phyloP scores from a whole-genome alignment of 37 sponge, comb jelly and placozoan genomes.

The Oscarella lobularis region DNA sequence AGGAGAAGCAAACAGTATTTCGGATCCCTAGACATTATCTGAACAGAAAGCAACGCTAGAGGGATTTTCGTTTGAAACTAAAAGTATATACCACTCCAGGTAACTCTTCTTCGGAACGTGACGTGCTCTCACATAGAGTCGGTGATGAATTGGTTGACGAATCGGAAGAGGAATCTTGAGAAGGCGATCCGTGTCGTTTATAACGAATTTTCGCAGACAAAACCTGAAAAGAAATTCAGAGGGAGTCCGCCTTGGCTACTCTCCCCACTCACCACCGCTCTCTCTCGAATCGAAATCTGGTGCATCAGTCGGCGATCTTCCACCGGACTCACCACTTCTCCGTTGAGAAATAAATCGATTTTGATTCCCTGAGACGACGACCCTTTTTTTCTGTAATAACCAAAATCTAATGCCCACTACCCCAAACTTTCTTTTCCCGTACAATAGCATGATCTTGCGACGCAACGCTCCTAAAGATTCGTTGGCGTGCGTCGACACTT shows the following conservation, averaged over 20 bases:
- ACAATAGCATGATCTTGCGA: constrained; percentile 39
- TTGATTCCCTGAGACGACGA: neutral
- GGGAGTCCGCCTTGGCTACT: neutral
- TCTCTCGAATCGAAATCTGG: constrained; percentile 36
- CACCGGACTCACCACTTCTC: constrained; percentile 37
- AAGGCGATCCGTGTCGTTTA: constrained; percentile 1
- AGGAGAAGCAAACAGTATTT: neutral
- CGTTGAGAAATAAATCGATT: constrained; percentile 56
- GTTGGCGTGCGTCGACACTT: constrained; percentile 63
- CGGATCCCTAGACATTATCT: neutral
- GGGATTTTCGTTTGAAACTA: neutral
- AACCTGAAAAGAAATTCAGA: neutral
- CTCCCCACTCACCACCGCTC: neutral
- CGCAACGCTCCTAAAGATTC: constrained; percentile 60
- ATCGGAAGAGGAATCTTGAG: constrained; percentile 63
- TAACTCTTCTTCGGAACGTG: constrained; percentile 55
- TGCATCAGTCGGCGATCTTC: constrained; percentile 60
- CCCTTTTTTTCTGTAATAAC: neutral
- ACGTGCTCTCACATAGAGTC: constrained; percentile 51
- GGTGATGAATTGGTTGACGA: constrained; percentile 32
- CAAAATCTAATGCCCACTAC: neutral
- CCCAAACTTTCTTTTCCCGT: neutral
- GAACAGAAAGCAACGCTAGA: neutral
- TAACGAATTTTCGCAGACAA: neutral
- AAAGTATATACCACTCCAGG: constrained; percentile 59